phyloP scores from a whole-genome alignment of 2,888 invertebrate species.

The Tolmerus cingulatus region DNA sequence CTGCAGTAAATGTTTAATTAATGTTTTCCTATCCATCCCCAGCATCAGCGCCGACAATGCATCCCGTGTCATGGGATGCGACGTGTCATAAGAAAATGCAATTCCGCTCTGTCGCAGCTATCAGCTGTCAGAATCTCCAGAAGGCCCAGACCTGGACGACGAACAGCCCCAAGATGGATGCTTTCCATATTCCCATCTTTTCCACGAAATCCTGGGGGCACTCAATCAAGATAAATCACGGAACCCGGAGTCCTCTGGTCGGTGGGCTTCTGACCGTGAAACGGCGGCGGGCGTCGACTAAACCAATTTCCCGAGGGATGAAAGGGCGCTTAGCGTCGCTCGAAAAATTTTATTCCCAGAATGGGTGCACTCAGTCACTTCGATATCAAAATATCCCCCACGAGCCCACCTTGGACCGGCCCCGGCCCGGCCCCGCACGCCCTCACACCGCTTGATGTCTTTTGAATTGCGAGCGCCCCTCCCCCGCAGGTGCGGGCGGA shows the following conservation, averaged over 20 bases:
- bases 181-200: not conserved
- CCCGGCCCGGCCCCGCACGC: not conserved
- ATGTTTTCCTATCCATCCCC: not conserved
- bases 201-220: not conserved
- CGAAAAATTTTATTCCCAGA: not conserved
- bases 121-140: not conserved
- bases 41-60: not conserved
- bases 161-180: not conserved
- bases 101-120: not conserved
- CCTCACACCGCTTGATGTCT: not conserved
- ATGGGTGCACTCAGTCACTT: not conserved
- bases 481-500: not conserved
- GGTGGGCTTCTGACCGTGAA: not conserved
- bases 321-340: not conserved
- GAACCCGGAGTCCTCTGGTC: not conserved
- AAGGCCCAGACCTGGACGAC: not conserved
- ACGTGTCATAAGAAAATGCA: not conserved
- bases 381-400: not conserved
- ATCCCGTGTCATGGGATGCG: not conserved
- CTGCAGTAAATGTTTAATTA: not conserved
- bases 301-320: conserved; percentile 10
- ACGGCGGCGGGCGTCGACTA: not conserved
- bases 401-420: not conserved
- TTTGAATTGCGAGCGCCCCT: not conserved
- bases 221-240: not conserved